Conservation (phyloP, 92 coral and sea anemone species). For the Heliopora coerulea region DNA sequence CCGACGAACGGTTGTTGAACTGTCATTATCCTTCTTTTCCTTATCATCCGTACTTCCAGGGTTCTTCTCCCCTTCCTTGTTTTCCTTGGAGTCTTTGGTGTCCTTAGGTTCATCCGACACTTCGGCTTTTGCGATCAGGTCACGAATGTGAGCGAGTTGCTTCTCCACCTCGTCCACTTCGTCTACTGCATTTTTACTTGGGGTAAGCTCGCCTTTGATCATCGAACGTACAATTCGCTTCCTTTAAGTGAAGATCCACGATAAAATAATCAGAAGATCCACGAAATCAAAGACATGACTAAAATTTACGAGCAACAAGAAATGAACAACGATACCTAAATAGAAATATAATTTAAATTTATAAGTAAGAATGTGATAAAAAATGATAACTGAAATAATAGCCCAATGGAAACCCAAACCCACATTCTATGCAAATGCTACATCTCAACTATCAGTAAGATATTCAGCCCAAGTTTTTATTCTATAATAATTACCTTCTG, state of each 20-base stretch:
- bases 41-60: not conserved
- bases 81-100: not conserved
- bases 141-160: slow-evolving; percentile 18
- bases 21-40: not conserved
- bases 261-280: not conserved
- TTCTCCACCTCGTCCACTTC: slow-evolving; percentile 84
- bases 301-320: not conserved
- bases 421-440: too few relatives aligned
- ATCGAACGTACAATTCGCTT: slow-evolving; percentile 85
- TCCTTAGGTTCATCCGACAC: slow-evolving; percentile 3
- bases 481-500: slow-evolving; percentile 63
- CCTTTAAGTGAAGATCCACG: slow-evolving; percentile 18
- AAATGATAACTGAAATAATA: too few relatives aligned
- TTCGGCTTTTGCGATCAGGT: slow-evolving; percentile 14
- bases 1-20: not conserved
- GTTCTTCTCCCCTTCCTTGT: not conserved
- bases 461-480: too few relatives aligned
- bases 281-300: slow-evolving; percentile 1
- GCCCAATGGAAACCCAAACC: too few relatives aligned
- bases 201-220: slow-evolving; percentile 55
- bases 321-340: too few relatives aligned
- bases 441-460: too few relatives aligned
- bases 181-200: slow-evolving; percentile 67
- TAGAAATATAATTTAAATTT: too few relatives aligned
- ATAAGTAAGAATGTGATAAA: too few relatives aligned